Evolutionary conservation across 2,797 vertebrate genomes (phyloP).

Genomic region (Zenarchopterus dispar): DNA sequence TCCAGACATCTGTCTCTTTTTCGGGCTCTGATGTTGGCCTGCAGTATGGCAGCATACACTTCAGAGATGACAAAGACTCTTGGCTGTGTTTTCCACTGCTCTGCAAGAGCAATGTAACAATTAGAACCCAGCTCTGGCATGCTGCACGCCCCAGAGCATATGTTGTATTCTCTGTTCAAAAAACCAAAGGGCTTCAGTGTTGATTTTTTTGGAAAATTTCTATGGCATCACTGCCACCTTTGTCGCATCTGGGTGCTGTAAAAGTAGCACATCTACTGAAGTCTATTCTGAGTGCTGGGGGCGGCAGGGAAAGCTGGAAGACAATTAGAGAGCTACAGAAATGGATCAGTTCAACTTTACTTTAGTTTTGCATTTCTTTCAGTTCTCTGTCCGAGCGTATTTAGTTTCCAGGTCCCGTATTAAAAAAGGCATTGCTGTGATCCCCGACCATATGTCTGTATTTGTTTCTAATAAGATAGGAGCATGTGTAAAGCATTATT

Average conservation of each 20-base stretch:
- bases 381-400: slow-evolving; percentile 66
- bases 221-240: slow-evolving; percentile 81
- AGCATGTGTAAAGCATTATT: slow-evolving; percentile 65
- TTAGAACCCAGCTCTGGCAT: slow-evolving; percentile 83
- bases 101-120: slow-evolving; percentile 84
- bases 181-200: slow-evolving; percentile 80
- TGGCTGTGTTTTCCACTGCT: slow-evolving; percentile 74
- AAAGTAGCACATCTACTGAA: slow-evolving; percentile 83
- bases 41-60: slow-evolving; percentile 74
- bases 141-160: slow-evolving; percentile 80
- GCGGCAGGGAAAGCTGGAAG: slow-evolving; percentile 76
- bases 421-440: slow-evolving; percentile 57
- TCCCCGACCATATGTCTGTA: slow-evolving; percentile 65
- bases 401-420: slow-evolving; percentile 60
- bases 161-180: slow-evolving; percentile 83
- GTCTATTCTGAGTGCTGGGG: slow-evolving; percentile 80
- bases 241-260: slow-evolving; percentile 79
- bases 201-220: slow-evolving; percentile 73
- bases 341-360: slow-evolving; percentile 77
- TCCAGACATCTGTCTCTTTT: slow-evolving; percentile 85
- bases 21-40: slow-evolving; percentile 76
- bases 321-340: slow-evolving; percentile 80
- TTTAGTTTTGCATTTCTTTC: slow-evolving; percentile 68
- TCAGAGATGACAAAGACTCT: slow-evolving; percentile 84
- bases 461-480: slow-evolving; percentile 73